Percentiles rank a stretch among this genome's conserved stretches.
These are phyloP conservation scores for Tachina fera DNA, from an alignment of 2,888 invertebrate species.

Conservation along the genomic window DNA sequence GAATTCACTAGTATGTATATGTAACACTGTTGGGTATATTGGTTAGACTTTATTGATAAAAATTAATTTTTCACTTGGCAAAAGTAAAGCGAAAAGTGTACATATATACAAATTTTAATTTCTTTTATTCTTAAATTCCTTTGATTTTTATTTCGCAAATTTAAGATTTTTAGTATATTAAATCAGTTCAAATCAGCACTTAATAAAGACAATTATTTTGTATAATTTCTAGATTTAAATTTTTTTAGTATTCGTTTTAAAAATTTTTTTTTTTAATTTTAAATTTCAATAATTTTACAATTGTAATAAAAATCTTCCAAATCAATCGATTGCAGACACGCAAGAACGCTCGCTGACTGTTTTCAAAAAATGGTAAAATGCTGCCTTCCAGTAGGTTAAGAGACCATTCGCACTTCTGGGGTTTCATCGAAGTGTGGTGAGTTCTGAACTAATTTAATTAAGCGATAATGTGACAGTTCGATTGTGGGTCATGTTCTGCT, in stretches of 20 bases:
- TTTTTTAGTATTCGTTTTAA: background rate
- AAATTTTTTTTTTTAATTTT: slow-evolving; percentile 2
- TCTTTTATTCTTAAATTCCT: no score
- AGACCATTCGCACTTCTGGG: slow-evolving; percentile 70
- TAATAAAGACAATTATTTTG: no score
- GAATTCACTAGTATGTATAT: no score
- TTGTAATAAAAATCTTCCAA: background rate
- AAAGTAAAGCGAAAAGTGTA: background rate
- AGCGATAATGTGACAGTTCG: slow-evolving; percentile 51
- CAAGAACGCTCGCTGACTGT: slow-evolving; percentile 70
- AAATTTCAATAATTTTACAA: background rate
- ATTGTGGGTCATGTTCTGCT: slow-evolving; percentile 42
- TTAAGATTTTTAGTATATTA: background rate
- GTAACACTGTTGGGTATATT: background rate
- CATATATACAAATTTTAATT: background rate
- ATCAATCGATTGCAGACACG: slow-evolving; percentile 65
- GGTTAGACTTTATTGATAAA: background rate
- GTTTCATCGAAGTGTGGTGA: slow-evolving; percentile 72
- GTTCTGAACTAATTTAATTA: slow-evolving; percentile 73
- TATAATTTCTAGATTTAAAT: background rate
- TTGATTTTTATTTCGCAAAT: background rate
- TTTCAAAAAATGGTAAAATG: slow-evolving; percentile 51
- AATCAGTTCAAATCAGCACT: no score
- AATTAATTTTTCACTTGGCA: background rate
- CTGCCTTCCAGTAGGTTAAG: slow-evolving; percentile 70